Evolutionary conservation across 2,888 invertebrate species (phyloP).

Genomic region (Megaustenia siamemsis): DNA sequence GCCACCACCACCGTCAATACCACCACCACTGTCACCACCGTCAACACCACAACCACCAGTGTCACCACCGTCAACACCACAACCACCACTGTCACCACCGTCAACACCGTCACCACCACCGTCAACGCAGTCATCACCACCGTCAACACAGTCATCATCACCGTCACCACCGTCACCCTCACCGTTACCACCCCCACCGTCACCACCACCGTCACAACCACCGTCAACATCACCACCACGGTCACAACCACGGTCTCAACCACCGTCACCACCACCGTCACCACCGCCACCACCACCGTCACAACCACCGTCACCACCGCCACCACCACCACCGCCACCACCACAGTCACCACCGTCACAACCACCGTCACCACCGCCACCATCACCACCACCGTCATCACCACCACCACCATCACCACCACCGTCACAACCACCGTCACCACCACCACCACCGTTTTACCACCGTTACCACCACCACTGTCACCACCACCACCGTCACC

Average conservation of each 20-base stretch:
- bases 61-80: too few relatives aligned
- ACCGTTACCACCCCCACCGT: neutral
- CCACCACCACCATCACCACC: neutral
- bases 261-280: too few relatives aligned
- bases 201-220: too few relatives aligned
- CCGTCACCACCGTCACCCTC: neutral
- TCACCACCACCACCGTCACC: conserved; percentile 11
- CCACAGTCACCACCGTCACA: neutral
- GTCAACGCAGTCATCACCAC: neutral
- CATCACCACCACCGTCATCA: conserved; percentile 16
- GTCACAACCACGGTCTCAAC: too few relatives aligned
- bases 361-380: conserved; percentile 9
- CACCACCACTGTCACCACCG: neutral
- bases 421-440: conserved; percentile 19
- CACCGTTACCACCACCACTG: conserved; percentile 19
- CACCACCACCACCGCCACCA: conserved; percentile 3
- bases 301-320: too few relatives aligned
- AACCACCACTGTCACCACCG: too few relatives aligned
- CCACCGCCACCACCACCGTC: too few relatives aligned
- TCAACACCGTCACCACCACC: neutral
- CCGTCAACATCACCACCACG: too few relatives aligned
- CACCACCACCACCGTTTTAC: conserved; percentile 22
- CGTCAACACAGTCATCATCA: neutral
- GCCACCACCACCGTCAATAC: neutral
- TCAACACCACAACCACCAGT: neutral